Percentiles rank a stretch among this genome's conserved stretches.
phyloP scores from a whole-genome alignment of 2,113 vertebrate species.

The Corythornis vintsioides region DNA sequence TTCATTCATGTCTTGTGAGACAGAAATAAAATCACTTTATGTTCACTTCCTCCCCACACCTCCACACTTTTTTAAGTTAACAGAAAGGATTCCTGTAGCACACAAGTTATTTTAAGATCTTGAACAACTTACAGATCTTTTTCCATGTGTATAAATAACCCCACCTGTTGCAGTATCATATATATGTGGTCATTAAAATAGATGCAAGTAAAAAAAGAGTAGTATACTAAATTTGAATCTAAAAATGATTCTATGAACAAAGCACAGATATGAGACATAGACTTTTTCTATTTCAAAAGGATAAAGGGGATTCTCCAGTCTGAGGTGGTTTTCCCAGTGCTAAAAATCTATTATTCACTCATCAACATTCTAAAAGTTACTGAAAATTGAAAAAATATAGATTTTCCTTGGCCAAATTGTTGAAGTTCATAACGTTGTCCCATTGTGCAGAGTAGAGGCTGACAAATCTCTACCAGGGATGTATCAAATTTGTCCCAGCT shows the following conservation, averaged over 20 bases:
- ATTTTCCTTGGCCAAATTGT: not conserved
- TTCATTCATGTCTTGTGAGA: not conserved
- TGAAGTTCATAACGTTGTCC: not conserved
- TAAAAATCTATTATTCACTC: not conserved
- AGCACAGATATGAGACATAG: not conserved
- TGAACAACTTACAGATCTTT: constrained; percentile 53
- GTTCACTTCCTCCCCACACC: not conserved
- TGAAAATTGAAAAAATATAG: not conserved
- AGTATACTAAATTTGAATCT: constrained; percentile 16
- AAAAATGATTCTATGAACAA: constrained; percentile 39
- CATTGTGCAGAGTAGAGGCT: not conserved
- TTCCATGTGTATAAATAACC: constrained; percentile 47
- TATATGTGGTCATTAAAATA: constrained; percentile 51
- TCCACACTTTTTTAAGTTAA: constrained; percentile 25
- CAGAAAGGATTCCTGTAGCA: constrained; percentile 44
- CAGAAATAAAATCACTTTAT: constrained; percentile 1
- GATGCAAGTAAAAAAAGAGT: constrained; percentile 32
- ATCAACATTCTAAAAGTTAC: not conserved
- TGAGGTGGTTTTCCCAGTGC: not conserved
- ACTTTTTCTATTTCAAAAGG: not conserved
- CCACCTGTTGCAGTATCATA: constrained; percentile 54
- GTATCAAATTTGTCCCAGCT: not conserved
- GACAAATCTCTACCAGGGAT: not conserved
- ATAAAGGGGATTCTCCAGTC: not conserved
- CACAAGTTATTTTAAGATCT: constrained; percentile 57